Conservation (phyloP, 2,888 invertebrate genomes). For the Liodrosophila aerea region DNA sequence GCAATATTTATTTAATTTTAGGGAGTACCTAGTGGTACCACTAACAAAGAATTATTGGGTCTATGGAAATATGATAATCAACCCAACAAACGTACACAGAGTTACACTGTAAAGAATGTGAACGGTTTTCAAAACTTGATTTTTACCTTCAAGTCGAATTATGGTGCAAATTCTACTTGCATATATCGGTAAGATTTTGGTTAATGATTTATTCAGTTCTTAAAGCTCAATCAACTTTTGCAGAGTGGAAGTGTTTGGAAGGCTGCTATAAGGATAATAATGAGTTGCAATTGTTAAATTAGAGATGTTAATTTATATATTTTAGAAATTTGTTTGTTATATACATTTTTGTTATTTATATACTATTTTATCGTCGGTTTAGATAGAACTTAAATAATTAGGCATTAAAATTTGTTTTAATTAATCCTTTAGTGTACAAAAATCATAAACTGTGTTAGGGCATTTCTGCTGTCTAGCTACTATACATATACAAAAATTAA, state of each 20-base stretch:
- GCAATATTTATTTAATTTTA: slow-evolving; percentile 8
- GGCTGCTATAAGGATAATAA: not conserved
- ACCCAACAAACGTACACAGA: slow-evolving; percentile 42
- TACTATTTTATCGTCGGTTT: no score
- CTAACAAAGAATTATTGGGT: slow-evolving; percentile 50
- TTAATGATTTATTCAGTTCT: not conserved
- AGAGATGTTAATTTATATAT: no score
- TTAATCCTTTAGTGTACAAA: no score
- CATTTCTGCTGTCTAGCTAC: no score
- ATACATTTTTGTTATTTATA: no score
- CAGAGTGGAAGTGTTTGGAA: slow-evolving; percentile 51
- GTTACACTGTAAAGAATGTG: slow-evolving; percentile 32
- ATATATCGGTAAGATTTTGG: slow-evolving; percentile 64
- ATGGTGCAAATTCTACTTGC: slow-evolving; percentile 72
- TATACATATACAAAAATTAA: no score
- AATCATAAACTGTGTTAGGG: no score
- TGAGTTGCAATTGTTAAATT: not conserved
- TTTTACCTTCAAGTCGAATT: slow-evolving; percentile 63
- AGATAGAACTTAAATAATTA: no score
- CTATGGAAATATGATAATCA: slow-evolving; percentile 56
- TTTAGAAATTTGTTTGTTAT: no score
- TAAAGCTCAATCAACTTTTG: not conserved
- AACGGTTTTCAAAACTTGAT: slow-evolving; percentile 39
- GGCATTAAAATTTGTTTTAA: no score
- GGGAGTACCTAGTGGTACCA: slow-evolving; percentile 41